Percentiles rank a stretch among this genome's conserved stretches.
phyloP scores from a whole-genome alignment of 2,888 invertebrate genomes.

The Helleia helle region DNA sequence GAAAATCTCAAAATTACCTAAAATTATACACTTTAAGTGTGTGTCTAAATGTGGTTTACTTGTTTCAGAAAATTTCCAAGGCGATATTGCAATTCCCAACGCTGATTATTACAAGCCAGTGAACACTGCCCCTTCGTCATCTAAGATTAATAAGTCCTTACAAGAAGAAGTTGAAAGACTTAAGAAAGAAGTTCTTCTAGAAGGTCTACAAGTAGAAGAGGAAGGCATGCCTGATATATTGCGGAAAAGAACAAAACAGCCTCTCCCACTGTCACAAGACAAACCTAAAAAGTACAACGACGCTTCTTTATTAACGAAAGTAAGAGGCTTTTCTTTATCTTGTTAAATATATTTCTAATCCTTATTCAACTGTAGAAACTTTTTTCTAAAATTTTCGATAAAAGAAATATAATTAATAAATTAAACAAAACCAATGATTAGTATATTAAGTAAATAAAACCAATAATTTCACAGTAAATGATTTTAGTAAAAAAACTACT shows the following conservation, averaged over 20 bases:
- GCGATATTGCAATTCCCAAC: constrained; percentile 87
- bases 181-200: constrained; percentile 85
- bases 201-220: constrained; percentile 88
- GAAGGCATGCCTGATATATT: constrained; percentile 85
- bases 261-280: constrained; percentile 57
- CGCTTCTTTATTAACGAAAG: constrained; percentile 56
- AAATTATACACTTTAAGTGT: too few species aligned
- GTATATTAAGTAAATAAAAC: too few species aligned
- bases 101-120: constrained; percentile 50
- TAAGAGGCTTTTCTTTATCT: constrained; percentile 24
- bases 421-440: too few species aligned
- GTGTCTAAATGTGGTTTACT: constrained; percentile 16
- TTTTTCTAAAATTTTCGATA: too few species aligned
- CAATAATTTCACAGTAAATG: too few species aligned
- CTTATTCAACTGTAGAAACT: too few species aligned
- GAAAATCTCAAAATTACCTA: too few species aligned
- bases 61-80: constrained; percentile 84
- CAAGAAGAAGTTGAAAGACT: constrained; percentile 87
- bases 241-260: constrained; percentile 80
- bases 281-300: constrained; percentile 68
- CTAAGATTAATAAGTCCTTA: constrained; percentile 77
- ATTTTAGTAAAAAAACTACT: too few species aligned
- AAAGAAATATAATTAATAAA: too few species aligned
- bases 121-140: constrained; percentile 43
- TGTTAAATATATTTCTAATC: too few species aligned